Base-by-base conservation (phyloP, 2,797 vertebrate species). In the Potorous gilbertii region DNA sequence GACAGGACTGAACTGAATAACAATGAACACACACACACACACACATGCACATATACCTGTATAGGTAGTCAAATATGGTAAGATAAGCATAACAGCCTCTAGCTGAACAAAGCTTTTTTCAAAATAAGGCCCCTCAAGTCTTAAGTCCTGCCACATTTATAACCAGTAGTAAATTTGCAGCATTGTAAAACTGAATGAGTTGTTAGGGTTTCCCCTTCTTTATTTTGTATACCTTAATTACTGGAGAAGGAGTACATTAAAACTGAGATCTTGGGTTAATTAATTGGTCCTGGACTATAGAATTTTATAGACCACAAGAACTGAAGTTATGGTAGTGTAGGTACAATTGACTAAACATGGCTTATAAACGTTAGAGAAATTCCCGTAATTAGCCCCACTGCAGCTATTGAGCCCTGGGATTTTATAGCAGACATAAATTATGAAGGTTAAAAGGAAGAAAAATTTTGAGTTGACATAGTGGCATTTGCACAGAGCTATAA, bases 341-440 rank as follows among this genome's bases (percentile, higher is more conserved):
- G 96, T 98, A 97, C 97, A 96, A 5, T 96, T 98, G 98, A 98
- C 97, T 97, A 97, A 98, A 98, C 97, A 97, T 93, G 96, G 54
- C 90, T 98, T 98, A 89, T 98, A 98, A 98, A 98, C 97, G 94
- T 98, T 98, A 96, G 95, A 97, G 97, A 97, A 98, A 98, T 98
- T 93, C 96, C 97, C 16, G 0, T 98, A 98, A 98, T 98, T 98
- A 98, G 98, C 98, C 98, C 98, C 97, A 92, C 90, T 95, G 97
- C 95, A 96, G 97, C 98, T 94, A 95, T 98, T 98, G 97, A 98
- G 94, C 95, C 54, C 92, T 97, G 95, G 95, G 97, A 95, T 98
- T 98, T 97, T 97, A 98, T 93, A 96, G 96, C 96, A 94, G 94
- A 96, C 95, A 92, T 97, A 98, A 98, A 98, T 98, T 98, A 98